Conservation (phyloP, 2,888 invertebrate genomes). For the Peribatodes rhomboidaria region DNA sequence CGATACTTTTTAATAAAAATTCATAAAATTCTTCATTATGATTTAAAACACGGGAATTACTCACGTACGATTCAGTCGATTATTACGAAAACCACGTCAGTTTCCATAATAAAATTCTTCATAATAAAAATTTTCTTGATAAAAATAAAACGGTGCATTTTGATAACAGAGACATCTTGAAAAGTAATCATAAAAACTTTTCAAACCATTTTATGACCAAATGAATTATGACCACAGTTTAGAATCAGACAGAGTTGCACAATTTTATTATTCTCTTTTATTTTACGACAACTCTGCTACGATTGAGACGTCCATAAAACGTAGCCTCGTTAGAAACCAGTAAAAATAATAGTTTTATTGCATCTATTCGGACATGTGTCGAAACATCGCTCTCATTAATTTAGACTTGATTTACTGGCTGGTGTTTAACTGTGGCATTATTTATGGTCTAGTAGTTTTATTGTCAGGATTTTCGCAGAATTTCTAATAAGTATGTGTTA, state of each 20-base stretch:
- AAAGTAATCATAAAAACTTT: slow-evolving; percentile 15
- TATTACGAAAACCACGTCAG: too few relatives aligned
- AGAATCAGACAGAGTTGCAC: slow-evolving; percentile 47
- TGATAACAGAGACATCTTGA: slow-evolving; percentile 14
- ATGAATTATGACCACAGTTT: slow-evolving; percentile 35
- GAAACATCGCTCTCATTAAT: slow-evolving; percentile 57
- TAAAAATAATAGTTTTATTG: slow-evolving; percentile 69
- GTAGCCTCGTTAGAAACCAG: slow-evolving; percentile 56
- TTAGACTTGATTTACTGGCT: slow-evolving; percentile 48
- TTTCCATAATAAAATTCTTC: too few relatives aligned
- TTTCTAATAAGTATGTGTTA: background rate
- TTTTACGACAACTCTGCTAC: slow-evolving; percentile 57
- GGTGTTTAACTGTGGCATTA: slow-evolving; percentile 33
- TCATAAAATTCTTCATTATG: too few relatives aligned
- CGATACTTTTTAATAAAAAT: too few relatives aligned
- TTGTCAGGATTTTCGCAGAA: slow-evolving; percentile 8
- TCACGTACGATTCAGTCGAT: too few relatives aligned
- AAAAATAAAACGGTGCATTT: background rate
- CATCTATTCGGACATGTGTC: slow-evolving; percentile 61
- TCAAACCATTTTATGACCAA: slow-evolving; percentile 33
- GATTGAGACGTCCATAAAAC: slow-evolving; percentile 66
- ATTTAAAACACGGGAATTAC: too few relatives aligned
- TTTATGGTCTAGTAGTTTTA: slow-evolving; percentile 30
- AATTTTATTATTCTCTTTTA: slow-evolving; percentile 54
- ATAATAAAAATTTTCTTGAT: too few relatives aligned